A percentile compares a stretch with the other conserved stretches of the same genome.
Conservation (phyloP, 2,888 invertebrate genomes). For the Dexiosoma caninum region DNA sequence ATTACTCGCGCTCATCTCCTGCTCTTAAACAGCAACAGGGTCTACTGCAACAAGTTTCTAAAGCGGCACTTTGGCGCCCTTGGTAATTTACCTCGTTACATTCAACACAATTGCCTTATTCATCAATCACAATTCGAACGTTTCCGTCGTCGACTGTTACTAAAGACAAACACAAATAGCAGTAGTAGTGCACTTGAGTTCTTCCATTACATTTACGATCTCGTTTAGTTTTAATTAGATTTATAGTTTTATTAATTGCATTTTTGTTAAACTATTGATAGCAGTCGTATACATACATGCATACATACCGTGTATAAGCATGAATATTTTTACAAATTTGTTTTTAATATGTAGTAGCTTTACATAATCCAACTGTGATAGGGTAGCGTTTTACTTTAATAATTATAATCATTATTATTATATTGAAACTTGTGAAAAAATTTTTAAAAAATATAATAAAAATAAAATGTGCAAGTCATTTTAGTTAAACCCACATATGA, state of each 20-base stretch:
- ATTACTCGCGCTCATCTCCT: conserved; percentile 64
- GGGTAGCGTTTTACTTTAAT: conserved; percentile 40
- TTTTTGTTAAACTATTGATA: conserved; percentile 58
- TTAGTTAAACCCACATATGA: conserved; percentile 18
- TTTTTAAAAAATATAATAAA: conserved; percentile 25
- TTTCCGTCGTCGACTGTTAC: too few relatives aligned
- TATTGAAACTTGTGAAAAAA: conserved; percentile 3
- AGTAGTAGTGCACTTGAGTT: conserved; percentile 51
- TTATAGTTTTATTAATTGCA: conserved; percentile 49
- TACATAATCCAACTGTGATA: conserved; percentile 62
- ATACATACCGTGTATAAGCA: too few relatives aligned
- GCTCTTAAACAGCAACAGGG: conserved; percentile 58
- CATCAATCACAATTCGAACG: background rate
- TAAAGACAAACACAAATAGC: conserved; percentile 14
- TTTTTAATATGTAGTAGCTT: conserved; percentile 50
- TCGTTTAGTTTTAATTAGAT: conserved; percentile 46
- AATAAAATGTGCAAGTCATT: conserved; percentile 1
- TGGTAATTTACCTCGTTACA: conserved; percentile 69
- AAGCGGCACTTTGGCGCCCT: conserved; percentile 73
- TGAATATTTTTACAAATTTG: conserved; percentile 8
- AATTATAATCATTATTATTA: conserved; percentile 26
- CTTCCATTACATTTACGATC: conserved; percentile 60
- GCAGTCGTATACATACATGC: background rate
- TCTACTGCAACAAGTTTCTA: conserved; percentile 69
- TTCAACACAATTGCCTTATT: background rate